Conservation (phyloP, 2,888 invertebrate genomes). For the Orchesella flavescens region DNA sequence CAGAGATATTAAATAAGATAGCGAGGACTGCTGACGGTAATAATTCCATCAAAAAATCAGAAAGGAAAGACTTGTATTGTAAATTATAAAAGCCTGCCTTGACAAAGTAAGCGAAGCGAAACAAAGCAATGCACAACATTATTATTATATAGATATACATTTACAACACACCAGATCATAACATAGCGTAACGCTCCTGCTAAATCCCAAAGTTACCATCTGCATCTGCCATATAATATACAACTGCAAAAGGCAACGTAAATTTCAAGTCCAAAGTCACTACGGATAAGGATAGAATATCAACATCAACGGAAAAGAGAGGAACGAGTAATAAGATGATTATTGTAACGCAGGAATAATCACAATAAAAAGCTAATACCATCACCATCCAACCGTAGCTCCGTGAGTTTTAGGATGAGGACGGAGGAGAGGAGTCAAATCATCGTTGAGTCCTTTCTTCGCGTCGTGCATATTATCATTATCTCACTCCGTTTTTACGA, state of each 20-base stretch:
- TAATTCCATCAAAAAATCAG: constrained; percentile 48
- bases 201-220: too few species aligned
- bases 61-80: constrained; percentile 22
- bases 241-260: too few species aligned
- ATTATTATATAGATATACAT: background rate
- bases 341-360: constrained; percentile 23
- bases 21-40: constrained; percentile 17
- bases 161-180: background rate
- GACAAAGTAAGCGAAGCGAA: constrained; percentile 39
- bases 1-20: constrained; percentile 40
- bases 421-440: background rate
- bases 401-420: constrained; percentile 15
- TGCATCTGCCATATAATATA: too few species aligned
- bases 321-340: background rate
- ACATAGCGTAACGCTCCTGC: background rate
- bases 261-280: too few species aligned
- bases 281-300: too few species aligned
- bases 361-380: constrained; percentile 53
- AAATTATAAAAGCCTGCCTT: constrained; percentile 22
- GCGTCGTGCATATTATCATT: too few species aligned
- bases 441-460: too few species aligned
- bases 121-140: background rate
- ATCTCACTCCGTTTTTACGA: background rate
- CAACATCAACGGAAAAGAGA: too few species aligned
- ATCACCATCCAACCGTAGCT: constrained; percentile 55